A percentile compares a stretch with the other conserved stretches of the same genome.
Conservation (phyloP, 2,797 vertebrate species). For the Setipinna tenuifilis region DNA sequence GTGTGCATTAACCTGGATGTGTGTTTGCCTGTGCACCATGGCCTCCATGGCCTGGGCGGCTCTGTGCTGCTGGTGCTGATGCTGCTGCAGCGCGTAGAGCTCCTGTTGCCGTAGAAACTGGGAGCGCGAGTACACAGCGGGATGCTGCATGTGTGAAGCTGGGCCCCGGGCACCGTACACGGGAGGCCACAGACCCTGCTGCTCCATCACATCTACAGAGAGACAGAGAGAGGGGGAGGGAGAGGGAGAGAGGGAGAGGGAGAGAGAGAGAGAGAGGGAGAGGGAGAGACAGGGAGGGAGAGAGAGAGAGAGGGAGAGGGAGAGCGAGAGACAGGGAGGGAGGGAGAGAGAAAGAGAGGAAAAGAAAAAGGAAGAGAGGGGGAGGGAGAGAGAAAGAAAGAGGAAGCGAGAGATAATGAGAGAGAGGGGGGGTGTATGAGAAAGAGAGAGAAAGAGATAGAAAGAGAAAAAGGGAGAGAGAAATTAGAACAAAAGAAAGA, state of each 20-base stretch:
- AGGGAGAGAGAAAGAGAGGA: slow-evolving; percentile 13
- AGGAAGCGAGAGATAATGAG: slow-evolving; percentile 54
- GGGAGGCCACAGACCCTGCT: slow-evolving; percentile 90
- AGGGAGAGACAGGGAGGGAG: not conserved
- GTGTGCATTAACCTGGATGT: slow-evolving; percentile 25
- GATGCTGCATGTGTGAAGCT: slow-evolving; percentile 89
- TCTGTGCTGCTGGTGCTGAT: slow-evolving; percentile 71
- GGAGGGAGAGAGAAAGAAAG: not conserved
- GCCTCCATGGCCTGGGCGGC: slow-evolving; percentile 72
- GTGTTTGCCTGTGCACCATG: slow-evolving; percentile 55
- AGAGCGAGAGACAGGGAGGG: not conserved
- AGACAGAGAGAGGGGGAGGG: slow-evolving; percentile 35
- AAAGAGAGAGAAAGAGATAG: not conserved
- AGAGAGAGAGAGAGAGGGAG: not conserved
- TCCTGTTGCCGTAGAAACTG: slow-evolving; percentile 93
- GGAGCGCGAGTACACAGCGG: slow-evolving; percentile 86
- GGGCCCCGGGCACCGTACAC: slow-evolving; percentile 88
- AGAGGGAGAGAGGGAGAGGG: not conserved
- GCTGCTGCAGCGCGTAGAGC: slow-evolving; percentile 87
- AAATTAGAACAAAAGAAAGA: too few relatives aligned
- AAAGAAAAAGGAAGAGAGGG: slow-evolving; percentile 24
- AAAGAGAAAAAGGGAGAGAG: not conserved
- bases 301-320: slow-evolving; percentile 54
- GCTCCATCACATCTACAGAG: slow-evolving; percentile 89
- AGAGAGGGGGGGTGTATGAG: not conserved